Evolutionary conservation across 2,113 vertebrate species (phyloP).

Genomic region (Synchiropus splendidus): DNA sequence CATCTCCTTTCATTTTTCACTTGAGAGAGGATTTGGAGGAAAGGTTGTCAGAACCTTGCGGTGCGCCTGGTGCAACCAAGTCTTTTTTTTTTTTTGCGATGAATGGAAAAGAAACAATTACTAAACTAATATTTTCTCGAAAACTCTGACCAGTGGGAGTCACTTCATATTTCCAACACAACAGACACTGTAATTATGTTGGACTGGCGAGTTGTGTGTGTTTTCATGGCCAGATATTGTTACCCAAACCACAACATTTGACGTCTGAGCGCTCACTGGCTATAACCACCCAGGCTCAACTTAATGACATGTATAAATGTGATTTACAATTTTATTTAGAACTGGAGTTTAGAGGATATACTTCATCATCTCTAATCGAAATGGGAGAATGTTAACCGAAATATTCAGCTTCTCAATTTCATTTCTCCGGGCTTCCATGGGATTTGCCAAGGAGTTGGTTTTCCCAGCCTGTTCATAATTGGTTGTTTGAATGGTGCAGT

Average conservation of each 20-base stretch:
- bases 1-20: slow-evolving; percentile 37
- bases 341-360: background rate
- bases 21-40: slow-evolving; percentile 30
- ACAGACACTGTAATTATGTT: slow-evolving; percentile 29
- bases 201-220: slow-evolving; percentile 17
- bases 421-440: too few species aligned
- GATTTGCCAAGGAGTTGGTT: too few species aligned
- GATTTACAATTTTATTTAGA: slow-evolving; percentile 3
- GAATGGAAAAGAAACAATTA: slow-evolving; percentile 28
- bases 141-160: slow-evolving; percentile 9
- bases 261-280: slow-evolving; percentile 2
- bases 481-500: too few species aligned
- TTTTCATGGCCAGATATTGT: slow-evolving; percentile 24
- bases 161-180: slow-evolving; percentile 22
- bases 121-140: slow-evolving; percentile 26
- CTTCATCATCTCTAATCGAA: background rate
- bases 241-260: slow-evolving; percentile 21
- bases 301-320: background rate
- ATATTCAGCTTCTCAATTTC: too few species aligned
- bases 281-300: background rate
- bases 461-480: too few species aligned
- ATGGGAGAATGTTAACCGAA: background rate
- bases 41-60: slow-evolving; percentile 31
- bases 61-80: slow-evolving; percentile 23
- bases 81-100: slow-evolving; percentile 23